These are phyloP conservation scores for Blennius ocellaris DNA, from an alignment of 2,113 vertebrate species.

Conservation along the genomic window DNA sequence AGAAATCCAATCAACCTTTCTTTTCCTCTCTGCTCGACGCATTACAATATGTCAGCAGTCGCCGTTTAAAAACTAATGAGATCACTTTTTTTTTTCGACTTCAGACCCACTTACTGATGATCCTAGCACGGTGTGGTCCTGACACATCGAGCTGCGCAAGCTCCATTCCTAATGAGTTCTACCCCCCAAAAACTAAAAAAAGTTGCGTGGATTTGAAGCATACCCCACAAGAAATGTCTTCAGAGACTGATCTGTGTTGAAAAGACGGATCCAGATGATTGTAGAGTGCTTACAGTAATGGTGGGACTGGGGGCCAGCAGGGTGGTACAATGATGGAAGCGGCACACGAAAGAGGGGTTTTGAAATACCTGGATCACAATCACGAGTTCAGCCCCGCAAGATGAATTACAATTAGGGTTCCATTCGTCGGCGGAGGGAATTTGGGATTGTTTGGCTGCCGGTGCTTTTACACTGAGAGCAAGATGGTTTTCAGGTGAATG, in stretches of 20 bases:
- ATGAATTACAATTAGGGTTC: conserved; percentile 42
- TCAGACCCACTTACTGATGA: conserved; percentile 13
- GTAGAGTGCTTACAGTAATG: conserved; percentile 35
- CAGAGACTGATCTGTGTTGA: conserved; percentile 16
- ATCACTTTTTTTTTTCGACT: background rate
- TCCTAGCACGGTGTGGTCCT: background rate
- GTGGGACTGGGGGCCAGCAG: conserved; percentile 34
- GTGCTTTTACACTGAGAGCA: background rate
- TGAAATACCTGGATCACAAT: conserved; percentile 61
- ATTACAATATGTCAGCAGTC: background rate
- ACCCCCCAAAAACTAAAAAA: no score
- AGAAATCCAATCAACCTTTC: conserved; percentile 1
- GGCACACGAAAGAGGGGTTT: conserved; percentile 48
- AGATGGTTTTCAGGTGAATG: background rate
- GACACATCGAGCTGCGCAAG: conserved; percentile 1
- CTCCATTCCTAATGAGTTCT: conserved; percentile 31
- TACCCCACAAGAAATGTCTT: conserved; percentile 11
- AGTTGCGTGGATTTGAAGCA: background rate
- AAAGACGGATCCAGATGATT: conserved; percentile 27
- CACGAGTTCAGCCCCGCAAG: conserved; percentile 26
- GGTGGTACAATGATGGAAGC: conserved; percentile 41
- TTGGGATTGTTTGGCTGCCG: background rate
- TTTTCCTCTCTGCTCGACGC: background rate
- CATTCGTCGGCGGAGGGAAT: conserved; percentile 14
- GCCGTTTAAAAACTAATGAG: background rate